Percentiles rank a stretch among this genome's conserved stretches.
Evolutionary conservation across 2,888 invertebrate species (phyloP).

Genomic region (Patella depressa): DNA sequence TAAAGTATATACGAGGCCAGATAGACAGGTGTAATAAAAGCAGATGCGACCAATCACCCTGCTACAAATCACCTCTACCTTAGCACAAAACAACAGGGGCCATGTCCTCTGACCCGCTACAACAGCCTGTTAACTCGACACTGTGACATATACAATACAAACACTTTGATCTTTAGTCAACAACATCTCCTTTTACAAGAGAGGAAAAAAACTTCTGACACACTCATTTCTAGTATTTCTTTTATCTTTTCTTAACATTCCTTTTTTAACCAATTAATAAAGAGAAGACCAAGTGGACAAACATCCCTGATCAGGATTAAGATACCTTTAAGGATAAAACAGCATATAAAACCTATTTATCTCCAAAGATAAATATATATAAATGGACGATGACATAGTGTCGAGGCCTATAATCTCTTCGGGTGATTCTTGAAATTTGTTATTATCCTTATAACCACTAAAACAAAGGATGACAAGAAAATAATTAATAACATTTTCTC

Average conservation of each 20-base stretch:
- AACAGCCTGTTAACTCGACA: slow-evolving; percentile 4
- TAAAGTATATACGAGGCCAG: not conserved
- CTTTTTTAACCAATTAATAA: not conserved
- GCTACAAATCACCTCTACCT: not conserved
- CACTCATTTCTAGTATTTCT: slow-evolving; percentile 3
- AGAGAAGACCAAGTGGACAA: no score
- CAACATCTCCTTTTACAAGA: not conserved
- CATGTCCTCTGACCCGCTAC: not conserved
- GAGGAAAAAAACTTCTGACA: not conserved
- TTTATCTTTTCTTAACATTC: slow-evolving; percentile 5
- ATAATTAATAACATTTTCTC: no score
- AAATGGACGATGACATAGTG: no score
- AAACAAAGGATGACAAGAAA: no score
- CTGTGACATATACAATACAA: slow-evolving; percentile 13
- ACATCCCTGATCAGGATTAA: no score
- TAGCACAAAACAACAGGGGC: not conserved
- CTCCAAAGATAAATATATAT: no score
- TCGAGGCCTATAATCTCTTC: no score
- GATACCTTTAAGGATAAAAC: no score
- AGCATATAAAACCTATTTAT: no score
- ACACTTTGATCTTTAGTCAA: slow-evolving; percentile 6
- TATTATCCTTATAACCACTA: no score
- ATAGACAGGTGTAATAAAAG: slow-evolving; percentile 2
- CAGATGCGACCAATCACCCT: not conserved
- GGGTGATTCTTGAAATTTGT: no score